Evolutionary conservation across 2,888 invertebrate genomes (phyloP).

Genomic region (Rhimphoctona megacephalus): DNA sequence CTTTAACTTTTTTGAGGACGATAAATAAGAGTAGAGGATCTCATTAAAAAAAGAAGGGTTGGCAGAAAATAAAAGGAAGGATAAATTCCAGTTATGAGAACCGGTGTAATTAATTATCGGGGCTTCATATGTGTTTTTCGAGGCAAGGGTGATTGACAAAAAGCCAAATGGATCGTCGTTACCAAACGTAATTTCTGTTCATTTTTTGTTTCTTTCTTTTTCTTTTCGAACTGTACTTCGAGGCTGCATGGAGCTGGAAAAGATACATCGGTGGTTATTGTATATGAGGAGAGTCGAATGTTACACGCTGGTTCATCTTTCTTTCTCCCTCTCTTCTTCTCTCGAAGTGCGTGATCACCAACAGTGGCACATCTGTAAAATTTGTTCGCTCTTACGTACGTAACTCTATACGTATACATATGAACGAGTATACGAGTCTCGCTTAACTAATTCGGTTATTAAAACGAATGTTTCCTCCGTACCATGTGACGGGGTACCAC

Average conservation of each 20-base stretch:
- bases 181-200: slow-evolving; percentile 30
- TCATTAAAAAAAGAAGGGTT: neutral
- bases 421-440: slow-evolving; percentile 52
- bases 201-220: slow-evolving; percentile 20
- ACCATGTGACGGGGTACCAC: slow-evolving; percentile 67
- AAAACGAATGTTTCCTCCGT: slow-evolving; percentile 75
- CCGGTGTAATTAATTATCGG: slow-evolving; percentile 47
- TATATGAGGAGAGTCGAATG: slow-evolving; percentile 41
- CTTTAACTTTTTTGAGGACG: neutral
- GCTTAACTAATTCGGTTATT: slow-evolving; percentile 79
- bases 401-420: slow-evolving; percentile 44
- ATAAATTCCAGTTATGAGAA: slow-evolving; percentile 34
- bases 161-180: slow-evolving; percentile 46
- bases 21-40: slow-evolving; percentile 15
- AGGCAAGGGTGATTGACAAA: slow-evolving; percentile 53
- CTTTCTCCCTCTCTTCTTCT: neutral
- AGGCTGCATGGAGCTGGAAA: slow-evolving; percentile 18
- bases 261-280: slow-evolving; percentile 36
- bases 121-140: slow-evolving; percentile 20
- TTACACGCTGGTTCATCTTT: slow-evolving; percentile 26
- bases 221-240: slow-evolving; percentile 3
- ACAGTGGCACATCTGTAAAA: slow-evolving; percentile 65
- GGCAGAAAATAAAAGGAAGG: slow-evolving; percentile 5
- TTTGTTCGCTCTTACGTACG: slow-evolving; percentile 52
- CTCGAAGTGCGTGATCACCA: slow-evolving; percentile 74